These are phyloP conservation scores for Corella eumyota DNA, from an alignment of 23 tunicate species.

Conservation along the genomic window DNA sequence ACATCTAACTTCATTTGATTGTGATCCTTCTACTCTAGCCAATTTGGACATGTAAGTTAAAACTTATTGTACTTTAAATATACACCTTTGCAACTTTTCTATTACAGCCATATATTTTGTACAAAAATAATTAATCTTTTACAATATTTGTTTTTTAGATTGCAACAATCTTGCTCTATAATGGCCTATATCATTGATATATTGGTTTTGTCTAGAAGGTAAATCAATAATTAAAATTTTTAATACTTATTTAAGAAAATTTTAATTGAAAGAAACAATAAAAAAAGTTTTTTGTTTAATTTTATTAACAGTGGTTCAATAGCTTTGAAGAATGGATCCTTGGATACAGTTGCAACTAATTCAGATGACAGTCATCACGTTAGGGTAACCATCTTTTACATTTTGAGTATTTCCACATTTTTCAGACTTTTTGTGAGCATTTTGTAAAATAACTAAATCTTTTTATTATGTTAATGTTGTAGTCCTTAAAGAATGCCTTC, in stretches of 20 bases:
- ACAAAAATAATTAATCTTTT: no score
- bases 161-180: conserved; percentile 64
- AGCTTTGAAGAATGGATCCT: no score
- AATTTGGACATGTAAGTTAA: conserved; percentile 68
- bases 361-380: neutral
- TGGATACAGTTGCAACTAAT: neutral
- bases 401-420: no score
- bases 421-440: no score
- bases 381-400: neutral
- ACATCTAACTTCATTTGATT: conserved; percentile 79
- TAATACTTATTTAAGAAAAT: neutral
- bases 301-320: no score
- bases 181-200: conserved; percentile 78
- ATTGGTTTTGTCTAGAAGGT: conserved; percentile 45
- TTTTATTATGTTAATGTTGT: neutral
- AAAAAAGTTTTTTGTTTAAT: no score
- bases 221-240: neutral
- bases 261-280: neutral
- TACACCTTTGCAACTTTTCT: neutral
- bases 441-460: neutral
- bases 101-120: neutral
- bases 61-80: neutral
- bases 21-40: conserved; percentile 54
- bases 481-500: conserved; percentile 43
- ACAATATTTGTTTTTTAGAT: conserved; percentile 19